phyloP scores from a whole-genome alignment of 2,888 invertebrate species.

The Macropis europaea region DNA sequence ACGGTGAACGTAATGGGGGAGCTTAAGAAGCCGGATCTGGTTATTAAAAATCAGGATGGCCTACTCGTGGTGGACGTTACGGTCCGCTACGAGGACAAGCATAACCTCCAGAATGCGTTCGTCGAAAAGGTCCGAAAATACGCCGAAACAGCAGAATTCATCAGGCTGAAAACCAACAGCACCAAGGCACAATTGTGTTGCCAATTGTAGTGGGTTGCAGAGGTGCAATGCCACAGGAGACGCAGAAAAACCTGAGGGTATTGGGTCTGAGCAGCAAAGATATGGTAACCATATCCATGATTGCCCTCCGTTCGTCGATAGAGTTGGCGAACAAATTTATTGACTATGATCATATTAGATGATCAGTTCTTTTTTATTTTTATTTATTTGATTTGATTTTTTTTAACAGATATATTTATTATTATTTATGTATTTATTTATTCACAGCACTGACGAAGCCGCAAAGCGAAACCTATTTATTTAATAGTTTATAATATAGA shows the following conservation, averaged over 20 bases:
- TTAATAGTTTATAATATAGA: no score
- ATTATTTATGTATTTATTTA: no score
- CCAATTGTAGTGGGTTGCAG: background rate
- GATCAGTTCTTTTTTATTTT: no score
- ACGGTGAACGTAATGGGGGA: background rate
- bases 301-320: background rate
- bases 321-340: no score
- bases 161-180: background rate
- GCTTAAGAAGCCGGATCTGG: no score
- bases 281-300: background rate
- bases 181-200: background rate
- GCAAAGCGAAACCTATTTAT: no score
- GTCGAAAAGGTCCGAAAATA: background rate
- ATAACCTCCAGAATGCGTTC: background rate
- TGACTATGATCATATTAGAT: no score
- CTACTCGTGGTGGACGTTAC: slow-evolving; percentile 8
- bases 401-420: no score
- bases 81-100: no score
- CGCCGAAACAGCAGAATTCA: background rate
- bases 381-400: no score
- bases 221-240: background rate
- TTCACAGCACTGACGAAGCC: no score
- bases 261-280: background rate
- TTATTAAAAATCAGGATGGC: background rate
- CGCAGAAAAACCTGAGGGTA: background rate